phyloP scores from a whole-genome alignment of 2,113 vertebrate genomes.

The Rhagologus leucostigma region DNA sequence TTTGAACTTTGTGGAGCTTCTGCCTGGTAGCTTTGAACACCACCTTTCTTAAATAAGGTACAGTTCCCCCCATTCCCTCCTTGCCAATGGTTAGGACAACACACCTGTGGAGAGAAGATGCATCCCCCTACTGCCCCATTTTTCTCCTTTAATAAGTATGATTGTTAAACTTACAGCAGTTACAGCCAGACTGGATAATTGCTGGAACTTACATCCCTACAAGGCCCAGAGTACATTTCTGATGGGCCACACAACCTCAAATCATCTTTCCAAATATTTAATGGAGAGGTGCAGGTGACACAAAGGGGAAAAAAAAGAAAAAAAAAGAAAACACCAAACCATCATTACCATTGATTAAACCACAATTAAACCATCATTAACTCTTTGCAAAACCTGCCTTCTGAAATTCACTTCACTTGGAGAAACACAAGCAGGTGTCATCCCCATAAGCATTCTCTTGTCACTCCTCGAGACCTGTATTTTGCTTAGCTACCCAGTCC shows the following conservation, averaged over 20 bases:
- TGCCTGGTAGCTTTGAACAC: not conserved
- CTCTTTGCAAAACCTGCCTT: not conserved
- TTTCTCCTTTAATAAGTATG: not conserved
- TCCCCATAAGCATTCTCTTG: not conserved
- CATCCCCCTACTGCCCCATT: not conserved
- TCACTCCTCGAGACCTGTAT: not conserved
- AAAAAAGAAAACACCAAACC: rapidly evolving
- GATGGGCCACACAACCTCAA: not conserved
- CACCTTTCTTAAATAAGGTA: not conserved
- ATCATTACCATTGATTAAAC: not conserved
- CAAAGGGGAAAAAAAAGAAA: not conserved
- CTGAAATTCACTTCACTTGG: not conserved
- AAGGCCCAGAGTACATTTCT: not conserved
- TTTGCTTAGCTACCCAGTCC: not conserved
- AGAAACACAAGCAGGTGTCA: not conserved
- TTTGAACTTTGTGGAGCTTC: not conserved
- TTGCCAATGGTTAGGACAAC: not conserved
- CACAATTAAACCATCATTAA: not conserved
- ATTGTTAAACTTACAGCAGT: not conserved
- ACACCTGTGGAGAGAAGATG: not conserved
- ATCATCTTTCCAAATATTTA: not conserved
- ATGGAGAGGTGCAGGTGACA: not conserved
- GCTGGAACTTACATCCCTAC: not conserved
- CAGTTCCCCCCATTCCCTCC: not conserved
- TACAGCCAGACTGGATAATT: not conserved